phyloP scores from a whole-genome alignment of 2,113 vertebrate genomes.

The Amphiprion percula region DNA sequence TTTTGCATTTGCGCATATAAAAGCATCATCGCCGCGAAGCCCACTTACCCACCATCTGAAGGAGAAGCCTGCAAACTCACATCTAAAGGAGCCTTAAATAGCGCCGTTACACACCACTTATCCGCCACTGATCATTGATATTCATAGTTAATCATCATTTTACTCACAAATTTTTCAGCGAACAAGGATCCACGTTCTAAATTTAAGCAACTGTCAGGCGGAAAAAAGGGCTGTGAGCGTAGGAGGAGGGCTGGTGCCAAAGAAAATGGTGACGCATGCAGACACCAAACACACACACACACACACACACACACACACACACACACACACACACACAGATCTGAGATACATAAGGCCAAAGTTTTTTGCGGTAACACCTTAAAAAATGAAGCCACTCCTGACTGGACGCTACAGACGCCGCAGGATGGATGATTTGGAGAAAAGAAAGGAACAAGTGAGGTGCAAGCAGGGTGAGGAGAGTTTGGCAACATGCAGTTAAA shows the following conservation, averaged over 20 bases:
- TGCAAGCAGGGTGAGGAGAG: conserved; percentile 32
- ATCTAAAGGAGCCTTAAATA: conserved; percentile 51
- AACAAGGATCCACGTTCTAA: conserved; percentile 41
- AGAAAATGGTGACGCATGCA: conserved; percentile 29
- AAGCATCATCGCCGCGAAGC: conserved; percentile 9
- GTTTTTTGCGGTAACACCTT: conserved; percentile 3
- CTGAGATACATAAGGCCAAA: conserved; percentile 3
- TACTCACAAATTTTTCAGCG: conserved; percentile 34
- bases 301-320: conserved; percentile 1
- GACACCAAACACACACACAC: conserved; percentile 14
- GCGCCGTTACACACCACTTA: conserved; percentile 43
- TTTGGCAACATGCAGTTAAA: conserved; percentile 40
- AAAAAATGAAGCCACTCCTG: conserved; percentile 9
- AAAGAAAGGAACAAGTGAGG: conserved; percentile 59
- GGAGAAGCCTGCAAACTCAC: conserved; percentile 39
- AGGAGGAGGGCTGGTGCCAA: conserved; percentile 25
- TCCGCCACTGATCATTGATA: conserved; percentile 40
- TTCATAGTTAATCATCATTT: conserved; percentile 63
- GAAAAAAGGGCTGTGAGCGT: conserved; percentile 22
- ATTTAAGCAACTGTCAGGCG: conserved; percentile 21
- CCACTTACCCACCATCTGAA: conserved; percentile 47
- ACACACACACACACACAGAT: conserved; percentile 13
- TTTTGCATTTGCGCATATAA: too few species aligned
- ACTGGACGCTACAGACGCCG: not conserved
- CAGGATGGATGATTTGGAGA: conserved; percentile 27